Conservation (phyloP, 2,797 vertebrate genomes). For the Xenopus petersii region DNA sequence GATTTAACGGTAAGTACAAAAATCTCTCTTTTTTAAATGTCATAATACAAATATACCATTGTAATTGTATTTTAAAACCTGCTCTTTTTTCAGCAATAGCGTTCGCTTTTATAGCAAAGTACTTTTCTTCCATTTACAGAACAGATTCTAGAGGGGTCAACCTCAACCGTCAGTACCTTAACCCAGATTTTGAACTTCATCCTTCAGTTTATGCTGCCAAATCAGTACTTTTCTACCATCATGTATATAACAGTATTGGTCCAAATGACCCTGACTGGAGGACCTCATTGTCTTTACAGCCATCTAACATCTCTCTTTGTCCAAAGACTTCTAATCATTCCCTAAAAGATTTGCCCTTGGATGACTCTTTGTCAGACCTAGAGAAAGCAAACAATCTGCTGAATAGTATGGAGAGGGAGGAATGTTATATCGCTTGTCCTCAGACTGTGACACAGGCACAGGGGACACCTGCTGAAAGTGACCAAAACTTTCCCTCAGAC, state of each 20-base stretch:
- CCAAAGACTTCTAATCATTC: constrained; percentile 66
- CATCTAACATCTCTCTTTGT: constrained; percentile 49
- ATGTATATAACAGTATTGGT: constrained; percentile 74
- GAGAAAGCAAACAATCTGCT: constrained; percentile 78
- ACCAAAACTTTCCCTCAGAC: constrained; percentile 49
- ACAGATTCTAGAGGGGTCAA: constrained; percentile 94
- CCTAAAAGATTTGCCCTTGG: constrained; percentile 22
- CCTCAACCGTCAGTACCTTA: constrained; percentile 90
- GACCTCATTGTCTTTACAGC: constrained; percentile 44
- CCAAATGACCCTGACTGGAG: constrained; percentile 56
- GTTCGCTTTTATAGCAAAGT: too few relatives aligned
- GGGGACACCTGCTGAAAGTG: constrained; percentile 52
- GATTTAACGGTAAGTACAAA: too few relatives aligned
- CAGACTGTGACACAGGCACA: constrained; percentile 40
- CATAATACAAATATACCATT: too few relatives aligned
- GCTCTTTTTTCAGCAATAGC: too few relatives aligned
- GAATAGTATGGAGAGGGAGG: constrained; percentile 59
- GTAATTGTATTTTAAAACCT: too few relatives aligned
- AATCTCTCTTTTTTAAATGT: too few relatives aligned
- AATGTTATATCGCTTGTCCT: constrained; percentile 43
- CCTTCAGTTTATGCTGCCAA: constrained; percentile 92
- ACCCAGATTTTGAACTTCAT: constrained; percentile 85
- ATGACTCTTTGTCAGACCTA: constrained; percentile 60
- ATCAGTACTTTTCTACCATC: constrained; percentile 87
- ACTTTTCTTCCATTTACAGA: constrained; percentile 58